These are phyloP conservation scores for Holothuria leucospilota DNA, from an alignment of 53 echinoderm and acorn worm species.

Conservation along the genomic window DNA sequence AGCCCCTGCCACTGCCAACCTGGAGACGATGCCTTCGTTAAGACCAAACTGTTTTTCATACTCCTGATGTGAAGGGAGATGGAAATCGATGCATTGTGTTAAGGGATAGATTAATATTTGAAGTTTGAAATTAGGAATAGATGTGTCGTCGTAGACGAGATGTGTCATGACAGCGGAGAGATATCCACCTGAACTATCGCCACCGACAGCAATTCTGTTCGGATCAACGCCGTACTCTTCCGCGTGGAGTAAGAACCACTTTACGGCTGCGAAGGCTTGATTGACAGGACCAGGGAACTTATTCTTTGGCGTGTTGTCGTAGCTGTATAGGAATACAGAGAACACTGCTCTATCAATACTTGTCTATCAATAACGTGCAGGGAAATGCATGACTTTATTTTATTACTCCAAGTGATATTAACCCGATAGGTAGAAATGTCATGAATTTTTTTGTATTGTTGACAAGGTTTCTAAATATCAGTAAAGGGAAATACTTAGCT, in stretches of 20 bases:
- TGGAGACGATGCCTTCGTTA: not conserved
- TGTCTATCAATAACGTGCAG: too few relatives aligned
- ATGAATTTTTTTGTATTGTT: too few relatives aligned
- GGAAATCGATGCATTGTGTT: constrained; percentile 67
- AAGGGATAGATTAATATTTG: constrained; percentile 53
- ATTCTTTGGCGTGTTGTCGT: constrained; percentile 75
- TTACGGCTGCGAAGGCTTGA: constrained; percentile 60
- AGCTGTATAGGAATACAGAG: constrained; percentile 45
- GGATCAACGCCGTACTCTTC: constrained; percentile 66
- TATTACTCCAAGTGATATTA: too few relatives aligned
- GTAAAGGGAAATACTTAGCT: too few relatives aligned
- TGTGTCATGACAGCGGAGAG: constrained; percentile 72
- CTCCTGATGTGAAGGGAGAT: constrained; percentile 73
- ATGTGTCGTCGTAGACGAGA: constrained; percentile 54
- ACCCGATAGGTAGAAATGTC: too few relatives aligned
- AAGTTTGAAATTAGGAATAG: constrained; percentile 65
- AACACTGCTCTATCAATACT: too few relatives aligned
- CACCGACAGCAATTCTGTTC: constrained; percentile 66
- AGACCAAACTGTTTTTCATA: not conserved
- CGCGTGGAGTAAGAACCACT: constrained; percentile 72
- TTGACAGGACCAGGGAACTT: too few relatives aligned
- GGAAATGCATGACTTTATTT: too few relatives aligned
- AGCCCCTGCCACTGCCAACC: not conserved
- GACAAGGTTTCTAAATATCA: too few relatives aligned
- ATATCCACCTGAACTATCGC: constrained; percentile 86